Percentiles rank a stretch among this genome's conserved stretches.
Conservation (phyloP, 2,888 invertebrate species). For the Ceraclea dissimilis region DNA sequence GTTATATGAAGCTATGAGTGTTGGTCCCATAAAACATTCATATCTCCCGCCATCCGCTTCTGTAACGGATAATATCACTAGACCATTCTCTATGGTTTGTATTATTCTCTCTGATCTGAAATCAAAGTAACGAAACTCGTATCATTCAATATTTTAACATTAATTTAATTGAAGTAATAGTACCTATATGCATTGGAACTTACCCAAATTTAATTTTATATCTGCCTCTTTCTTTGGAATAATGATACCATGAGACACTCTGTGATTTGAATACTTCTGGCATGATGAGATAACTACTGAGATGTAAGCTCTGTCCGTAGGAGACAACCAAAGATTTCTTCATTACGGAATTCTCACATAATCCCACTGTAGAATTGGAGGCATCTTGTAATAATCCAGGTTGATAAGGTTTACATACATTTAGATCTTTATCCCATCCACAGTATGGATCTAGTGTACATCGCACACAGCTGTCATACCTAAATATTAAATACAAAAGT, state of each 20-base stretch:
- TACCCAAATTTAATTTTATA: conserved; percentile 51
- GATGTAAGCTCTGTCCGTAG: conserved; percentile 55
- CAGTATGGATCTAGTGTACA: conserved; percentile 62
- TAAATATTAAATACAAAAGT: no score
- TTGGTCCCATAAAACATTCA: conserved; percentile 51
- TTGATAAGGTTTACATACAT: conserved; percentile 50
- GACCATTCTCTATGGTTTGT: conserved; percentile 51
- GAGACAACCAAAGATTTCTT: conserved; percentile 51
- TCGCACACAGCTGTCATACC: conserved; percentile 54
- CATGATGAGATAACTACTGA: conserved; percentile 48
- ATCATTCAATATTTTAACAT: no score
- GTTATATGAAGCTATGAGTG: conserved; percentile 51
- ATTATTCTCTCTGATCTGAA: conserved; percentile 48
- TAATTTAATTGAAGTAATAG: not conserved
- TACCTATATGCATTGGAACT: no score
- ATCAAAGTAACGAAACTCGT: conserved; percentile 22
- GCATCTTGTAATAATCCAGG: conserved; percentile 53
- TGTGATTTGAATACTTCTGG: conserved; percentile 45
- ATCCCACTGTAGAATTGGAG: conserved; percentile 51
- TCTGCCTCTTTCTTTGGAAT: conserved; percentile 47
- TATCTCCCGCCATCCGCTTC: conserved; percentile 54
- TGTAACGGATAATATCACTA: conserved; percentile 51
- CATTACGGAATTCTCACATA: conserved; percentile 51
- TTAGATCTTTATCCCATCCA: conserved; percentile 60
- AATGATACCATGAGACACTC: conserved; percentile 46